A percentile compares a stretch with the other conserved stretches of the same genome.
These are phyloP conservation scores for Heliothis virescens DNA, from an alignment of 1,140 invertebrate genomes.

Conservation along the genomic window DNA sequence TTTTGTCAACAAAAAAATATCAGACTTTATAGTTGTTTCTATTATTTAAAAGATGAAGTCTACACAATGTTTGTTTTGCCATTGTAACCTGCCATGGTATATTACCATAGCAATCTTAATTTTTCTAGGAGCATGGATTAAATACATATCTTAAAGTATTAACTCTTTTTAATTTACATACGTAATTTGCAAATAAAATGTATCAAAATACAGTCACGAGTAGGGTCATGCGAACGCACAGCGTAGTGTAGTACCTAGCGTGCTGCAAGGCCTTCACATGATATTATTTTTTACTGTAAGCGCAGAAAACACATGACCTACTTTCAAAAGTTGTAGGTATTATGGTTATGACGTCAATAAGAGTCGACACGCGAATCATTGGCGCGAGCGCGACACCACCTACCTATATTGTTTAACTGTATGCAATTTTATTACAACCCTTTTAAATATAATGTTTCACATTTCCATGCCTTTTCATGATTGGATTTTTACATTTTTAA, in stretches of 20 bases:
- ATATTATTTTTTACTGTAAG: slow-evolving; percentile 68
- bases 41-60: too few relatives aligned
- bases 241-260: slow-evolving; percentile 51
- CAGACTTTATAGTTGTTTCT: too few relatives aligned
- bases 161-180: slow-evolving; percentile 1
- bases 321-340: slow-evolving; percentile 64
- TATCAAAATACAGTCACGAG: slow-evolving; percentile 4
- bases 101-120: too few relatives aligned
- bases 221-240: slow-evolving; percentile 46
- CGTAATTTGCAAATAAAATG: slow-evolving; percentile 27
- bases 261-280: slow-evolving; percentile 69
- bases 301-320: slow-evolving; percentile 73
- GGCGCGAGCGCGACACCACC: slow-evolving; percentile 11
- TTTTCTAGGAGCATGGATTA: too few relatives aligned
- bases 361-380: slow-evolving; percentile 53
- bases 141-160: neutral
- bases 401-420: neutral
- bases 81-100: too few relatives aligned
- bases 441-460: slow-evolving; percentile 7
- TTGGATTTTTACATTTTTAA: neutral
- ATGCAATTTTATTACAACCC: slow-evolving; percentile 18
- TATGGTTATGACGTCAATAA: slow-evolving; percentile 71
- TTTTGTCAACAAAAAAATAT: too few relatives aligned
- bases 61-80: neutral
- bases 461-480: neutral